Base-by-base conservation (phyloP, 2,888 invertebrate species). In the Ceraclea dissimilis region DNA sequence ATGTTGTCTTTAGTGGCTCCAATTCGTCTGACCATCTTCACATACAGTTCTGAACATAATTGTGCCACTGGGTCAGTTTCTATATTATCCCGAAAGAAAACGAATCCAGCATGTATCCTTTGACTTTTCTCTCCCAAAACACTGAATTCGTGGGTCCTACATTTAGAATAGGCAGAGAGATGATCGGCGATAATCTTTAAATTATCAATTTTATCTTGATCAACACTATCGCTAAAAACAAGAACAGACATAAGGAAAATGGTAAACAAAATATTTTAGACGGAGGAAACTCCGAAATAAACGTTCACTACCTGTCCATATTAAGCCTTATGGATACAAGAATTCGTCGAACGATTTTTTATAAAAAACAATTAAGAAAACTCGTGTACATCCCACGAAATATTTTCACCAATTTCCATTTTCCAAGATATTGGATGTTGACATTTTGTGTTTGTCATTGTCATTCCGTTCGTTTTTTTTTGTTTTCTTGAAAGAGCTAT, bases 31-130 rank as follows among this genome's bases (percentile, higher is more conserved):
- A 59, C 60, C 8, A 62, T 18, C 6, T 11, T 57, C 2, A 43
- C 50, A 49, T 53, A 62, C 2, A 62, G 49, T 31, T 62, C 55
- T 20, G 22, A 47, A 26, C 62, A 62, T 13, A 59, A 39, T 49
- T 60, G 55, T 10, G 59, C 48, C 31, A 59, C 48, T 26, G 22
- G n/a, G 22, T 60, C 60, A 16, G 53, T 51, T 16, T 47, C 31
- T 21, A 56, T 54, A 19, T 50, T 57, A 18, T 56, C 58, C 4
- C 54, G 60, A 18, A 58, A 56, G 56, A 60, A 60, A 18, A 62
- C 17, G 52, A 53, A 62, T 11, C 56, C 53, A 11, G 58, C 51
- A 19, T 62, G 61, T 21, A 62, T 31, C 46, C 48, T 48, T 39
- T 53, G 48, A 20, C 56, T 47, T 19, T 56, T 56, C 5, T 56